These are phyloP conservation scores for Elgaria multicarinata DNA, from an alignment of 2,113 vertebrate genomes.

Conservation along the genomic window DNA sequence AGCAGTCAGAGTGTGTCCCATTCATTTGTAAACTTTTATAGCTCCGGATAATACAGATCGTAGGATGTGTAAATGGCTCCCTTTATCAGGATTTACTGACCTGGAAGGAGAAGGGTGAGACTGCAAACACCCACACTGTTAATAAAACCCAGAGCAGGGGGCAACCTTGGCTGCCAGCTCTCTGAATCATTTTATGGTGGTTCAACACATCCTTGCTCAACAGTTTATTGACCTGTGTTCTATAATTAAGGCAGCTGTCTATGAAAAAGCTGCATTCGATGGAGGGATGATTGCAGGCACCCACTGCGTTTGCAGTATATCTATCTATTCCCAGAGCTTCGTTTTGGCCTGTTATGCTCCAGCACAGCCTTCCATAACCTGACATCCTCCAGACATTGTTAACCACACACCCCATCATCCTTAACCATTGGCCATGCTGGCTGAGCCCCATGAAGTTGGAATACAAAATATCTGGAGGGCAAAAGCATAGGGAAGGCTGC, in stretches of 20 bases:
- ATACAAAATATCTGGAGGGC: too few species aligned
- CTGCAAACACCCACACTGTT: slow-evolving; percentile 53
- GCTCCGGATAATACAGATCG: slow-evolving; percentile 39
- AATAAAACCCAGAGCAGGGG: slow-evolving; percentile 60
- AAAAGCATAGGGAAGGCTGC: too few species aligned
- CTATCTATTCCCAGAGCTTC: not conserved
- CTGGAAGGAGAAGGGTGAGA: slow-evolving; percentile 57
- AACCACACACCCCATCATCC: not conserved
- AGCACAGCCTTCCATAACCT: not conserved
- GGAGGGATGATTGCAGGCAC: not conserved
- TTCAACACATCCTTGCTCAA: slow-evolving; percentile 35
- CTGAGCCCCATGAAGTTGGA: too few species aligned
- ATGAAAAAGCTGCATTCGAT: slow-evolving; percentile 13
- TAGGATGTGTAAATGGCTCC: slow-evolving; percentile 63
- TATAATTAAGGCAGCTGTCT: slow-evolving; percentile 51
- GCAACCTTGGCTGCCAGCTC: slow-evolving; percentile 37
- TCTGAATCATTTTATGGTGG: slow-evolving; percentile 53
- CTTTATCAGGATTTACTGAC: slow-evolving; percentile 63
- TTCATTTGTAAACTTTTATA: slow-evolving; percentile 65
- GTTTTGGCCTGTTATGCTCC: not conserved
- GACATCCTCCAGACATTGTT: not conserved
- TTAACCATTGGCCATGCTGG: not conserved
- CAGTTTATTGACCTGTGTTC: slow-evolving; percentile 37
- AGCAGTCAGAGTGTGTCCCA: slow-evolving; percentile 47
- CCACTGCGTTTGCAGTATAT: not conserved